Evolutionary conservation across 2,888 invertebrate genomes (phyloP).

Genomic region (Polyommatus icarus): DNA sequence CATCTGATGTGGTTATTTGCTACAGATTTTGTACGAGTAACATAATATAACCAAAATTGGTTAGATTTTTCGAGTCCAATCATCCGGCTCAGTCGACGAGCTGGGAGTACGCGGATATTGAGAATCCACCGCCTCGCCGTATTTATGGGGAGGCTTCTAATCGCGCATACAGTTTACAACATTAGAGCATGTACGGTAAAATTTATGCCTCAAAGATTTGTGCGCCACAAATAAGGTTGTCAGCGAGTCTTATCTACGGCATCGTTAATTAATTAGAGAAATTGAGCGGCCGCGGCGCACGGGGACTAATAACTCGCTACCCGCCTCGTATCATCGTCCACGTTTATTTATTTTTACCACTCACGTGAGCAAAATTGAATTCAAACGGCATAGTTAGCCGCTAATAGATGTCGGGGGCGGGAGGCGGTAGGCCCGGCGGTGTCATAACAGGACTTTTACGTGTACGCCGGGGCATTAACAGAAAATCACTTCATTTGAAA

Average conservation of each 20-base stretch:
- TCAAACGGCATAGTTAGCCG: constrained; percentile 54
- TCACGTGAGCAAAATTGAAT: constrained; percentile 78
- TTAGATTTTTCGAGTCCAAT: background rate
- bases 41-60: background rate
- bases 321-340: constrained; percentile 76
- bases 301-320: constrained; percentile 79
- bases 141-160: constrained; percentile 60
- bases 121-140: constrained; percentile 47
- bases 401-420: constrained; percentile 33
- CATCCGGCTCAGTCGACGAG: constrained; percentile 36
- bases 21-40: no score
- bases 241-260: constrained; percentile 77
- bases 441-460: constrained; percentile 30
- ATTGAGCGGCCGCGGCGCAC: constrained; percentile 75
- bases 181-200: constrained; percentile 75
- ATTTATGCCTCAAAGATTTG: constrained; percentile 79
- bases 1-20: background rate
- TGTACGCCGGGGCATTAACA: constrained; percentile 23
- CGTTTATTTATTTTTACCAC: constrained; percentile 77
- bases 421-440: constrained; percentile 6
- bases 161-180: constrained; percentile 74
- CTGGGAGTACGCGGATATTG: constrained; percentile 52
- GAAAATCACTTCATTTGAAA: constrained; percentile 29
- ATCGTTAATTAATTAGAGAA: constrained; percentile 81
- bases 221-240: constrained; percentile 80